Percentiles rank a stretch among this genome's conserved stretches.
Evolutionary conservation across 2,888 invertebrate species (phyloP).

Genomic region (Tipula unca): DNA sequence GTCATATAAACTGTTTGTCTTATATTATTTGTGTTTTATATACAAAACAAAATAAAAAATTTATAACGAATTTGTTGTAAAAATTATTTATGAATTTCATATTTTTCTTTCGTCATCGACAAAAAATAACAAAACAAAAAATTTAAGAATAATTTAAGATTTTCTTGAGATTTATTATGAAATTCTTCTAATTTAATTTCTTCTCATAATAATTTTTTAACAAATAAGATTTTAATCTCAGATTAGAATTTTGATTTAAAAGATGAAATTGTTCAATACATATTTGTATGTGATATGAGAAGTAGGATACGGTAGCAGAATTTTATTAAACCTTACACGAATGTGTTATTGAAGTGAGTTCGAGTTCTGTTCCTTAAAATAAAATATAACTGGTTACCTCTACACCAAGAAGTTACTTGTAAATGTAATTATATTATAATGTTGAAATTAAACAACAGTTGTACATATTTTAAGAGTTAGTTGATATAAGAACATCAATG

Average conservation of each 20-base stretch:
- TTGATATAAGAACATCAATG: too few relatives aligned
- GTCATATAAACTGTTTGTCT: not conserved
- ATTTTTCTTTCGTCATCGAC: slow-evolving; percentile 8
- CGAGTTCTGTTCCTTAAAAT: too few relatives aligned
- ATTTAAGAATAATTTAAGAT: not conserved
- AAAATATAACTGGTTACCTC: not conserved
- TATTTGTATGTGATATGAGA: not conserved
- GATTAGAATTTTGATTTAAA: slow-evolving; percentile 8
- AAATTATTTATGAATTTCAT: slow-evolving; percentile 14
- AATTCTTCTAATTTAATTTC: slow-evolving; percentile 8
- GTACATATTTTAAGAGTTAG: not conserved
- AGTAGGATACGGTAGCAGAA: not conserved
- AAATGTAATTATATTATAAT: too few relatives aligned
- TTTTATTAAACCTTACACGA: not conserved
- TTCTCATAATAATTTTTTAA: not conserved
- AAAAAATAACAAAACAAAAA: not conserved
- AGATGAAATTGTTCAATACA: not conserved
- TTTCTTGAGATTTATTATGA: not conserved
- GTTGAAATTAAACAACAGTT: not conserved
- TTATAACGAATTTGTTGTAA: slow-evolving; percentile 14
- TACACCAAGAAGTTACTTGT: not conserved
- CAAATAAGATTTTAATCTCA: not conserved
- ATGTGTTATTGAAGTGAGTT: too few relatives aligned
- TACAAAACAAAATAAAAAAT: not conserved
- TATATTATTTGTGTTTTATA: not conserved